Percentiles rank a stretch among this genome's conserved stretches.
Conservation (phyloP, 2,113 vertebrate genomes). For the Protobothrops flavoviridis region DNA sequence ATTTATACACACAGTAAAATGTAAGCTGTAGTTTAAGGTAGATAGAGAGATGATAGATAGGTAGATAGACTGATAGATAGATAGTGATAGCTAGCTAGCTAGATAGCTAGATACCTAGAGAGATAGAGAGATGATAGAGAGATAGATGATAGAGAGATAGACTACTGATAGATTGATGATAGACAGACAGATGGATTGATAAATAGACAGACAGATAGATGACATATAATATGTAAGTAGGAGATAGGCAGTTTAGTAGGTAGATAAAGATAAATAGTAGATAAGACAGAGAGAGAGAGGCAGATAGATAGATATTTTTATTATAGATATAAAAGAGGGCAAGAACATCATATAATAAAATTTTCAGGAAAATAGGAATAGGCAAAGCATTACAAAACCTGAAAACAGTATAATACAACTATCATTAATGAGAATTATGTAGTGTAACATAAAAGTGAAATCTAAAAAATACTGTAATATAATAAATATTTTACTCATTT, state of each 20-base stretch:
- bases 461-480: not conserved
- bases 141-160: not conserved
- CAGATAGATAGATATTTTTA: not conserved
- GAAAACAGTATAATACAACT: not conserved
- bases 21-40: too few species aligned
- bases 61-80: too few species aligned
- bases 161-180: not conserved
- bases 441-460: not conserved
- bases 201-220: too few species aligned
- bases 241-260: not conserved
- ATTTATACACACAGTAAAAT: not conserved
- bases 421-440: not conserved
- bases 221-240: too few species aligned
- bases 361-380: not conserved
- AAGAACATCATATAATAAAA: not conserved
- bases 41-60: too few species aligned
- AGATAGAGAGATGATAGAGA: not conserved
- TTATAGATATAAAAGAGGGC: not conserved
- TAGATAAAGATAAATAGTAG: not conserved
- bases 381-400: not conserved
- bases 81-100: not conserved
- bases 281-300: not conserved
- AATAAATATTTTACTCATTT: too few species aligned
- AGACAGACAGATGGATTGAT: too few species aligned
- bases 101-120: not conserved